These are phyloP conservation scores for Camelus dromedarius DNA, from an alignment of 2,113 vertebrate species.

Conservation along the genomic window DNA sequence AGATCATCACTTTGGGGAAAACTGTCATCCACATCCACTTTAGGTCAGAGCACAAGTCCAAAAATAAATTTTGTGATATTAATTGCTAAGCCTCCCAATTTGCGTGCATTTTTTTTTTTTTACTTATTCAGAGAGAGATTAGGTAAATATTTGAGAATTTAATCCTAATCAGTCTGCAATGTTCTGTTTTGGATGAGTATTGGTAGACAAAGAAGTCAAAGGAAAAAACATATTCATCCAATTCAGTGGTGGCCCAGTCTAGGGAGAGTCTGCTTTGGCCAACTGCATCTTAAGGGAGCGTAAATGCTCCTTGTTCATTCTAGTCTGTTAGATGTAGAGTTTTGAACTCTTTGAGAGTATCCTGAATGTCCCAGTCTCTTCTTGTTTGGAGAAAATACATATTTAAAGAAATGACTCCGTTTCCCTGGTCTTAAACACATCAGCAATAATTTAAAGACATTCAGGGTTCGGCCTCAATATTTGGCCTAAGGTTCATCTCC, in stretches of 20 bases:
- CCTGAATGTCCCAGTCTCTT: neutral
- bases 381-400: neutral
- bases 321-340: neutral
- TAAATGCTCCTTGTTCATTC: neutral
- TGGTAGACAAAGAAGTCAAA: neutral
- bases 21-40: neutral
- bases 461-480: neutral
- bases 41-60: neutral
- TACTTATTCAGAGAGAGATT: neutral
- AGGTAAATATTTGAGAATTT: neutral
- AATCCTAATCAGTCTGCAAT: neutral
- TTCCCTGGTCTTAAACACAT: neutral
- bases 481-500: neutral
- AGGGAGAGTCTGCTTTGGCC: neutral
- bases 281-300: neutral
- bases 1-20: neutral
- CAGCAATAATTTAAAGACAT: neutral
- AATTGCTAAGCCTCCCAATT: neutral
- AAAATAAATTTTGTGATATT: neutral
- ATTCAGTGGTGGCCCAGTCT: neutral
- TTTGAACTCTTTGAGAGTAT: neutral
- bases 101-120: neutral
- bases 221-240: neutral
- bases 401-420: conserved; percentile 9
- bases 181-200: neutral